Base-by-base conservation (phyloP, 1,140 invertebrate genomes). In the Hypothenemus hampei region DNA sequence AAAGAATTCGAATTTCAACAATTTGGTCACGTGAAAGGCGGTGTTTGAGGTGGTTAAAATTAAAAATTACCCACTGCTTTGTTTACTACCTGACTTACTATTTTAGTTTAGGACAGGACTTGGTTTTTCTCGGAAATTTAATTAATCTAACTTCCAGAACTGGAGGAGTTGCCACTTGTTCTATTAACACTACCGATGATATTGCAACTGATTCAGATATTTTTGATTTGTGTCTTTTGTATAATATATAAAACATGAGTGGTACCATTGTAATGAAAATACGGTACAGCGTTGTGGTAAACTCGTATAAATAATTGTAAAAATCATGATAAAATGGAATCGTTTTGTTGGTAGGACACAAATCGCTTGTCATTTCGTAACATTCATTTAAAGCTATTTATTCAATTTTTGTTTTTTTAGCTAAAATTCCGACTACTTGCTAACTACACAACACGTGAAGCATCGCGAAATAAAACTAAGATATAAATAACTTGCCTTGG, bases 401-500 rank as follows among this genome's bases (percentile, higher is more conserved):
- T n/a, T 7, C 7, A 47, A 33, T 29, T 29, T n/a, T 26, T 23
- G 21, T n/a, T 41, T 22, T 41, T 22, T 10, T 15, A 4, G 13
- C 16, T 13, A 41, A 41, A 5, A 16, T 37, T 6, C 35, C 13
- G 16, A 19, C 21, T 2, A 48, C 41, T 43, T 43, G 13, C 11
- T 31, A 19, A 16, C 29, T 39, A 20, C 43, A 44, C 43, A 40
- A 55, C 52, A 29, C 35, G 52, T 37, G 35, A 29, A 16, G 31
- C 35, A 55, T 55, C 52, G 44, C 44, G 33, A 39, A 39, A 55
- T 57, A 44, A 19, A 57, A 39, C 50, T 16, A 21, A 15, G 54
- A 39, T 57, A 57, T 49, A 57, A 57, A 57, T 57, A 57, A 44
- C 54, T 35, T 19, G 54, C 33, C 54, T 57, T 57, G 54, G 54